Evolutionary conservation across 1,140 invertebrate genomes (phyloP).

Genomic region (Pachypsylla venusta): DNA sequence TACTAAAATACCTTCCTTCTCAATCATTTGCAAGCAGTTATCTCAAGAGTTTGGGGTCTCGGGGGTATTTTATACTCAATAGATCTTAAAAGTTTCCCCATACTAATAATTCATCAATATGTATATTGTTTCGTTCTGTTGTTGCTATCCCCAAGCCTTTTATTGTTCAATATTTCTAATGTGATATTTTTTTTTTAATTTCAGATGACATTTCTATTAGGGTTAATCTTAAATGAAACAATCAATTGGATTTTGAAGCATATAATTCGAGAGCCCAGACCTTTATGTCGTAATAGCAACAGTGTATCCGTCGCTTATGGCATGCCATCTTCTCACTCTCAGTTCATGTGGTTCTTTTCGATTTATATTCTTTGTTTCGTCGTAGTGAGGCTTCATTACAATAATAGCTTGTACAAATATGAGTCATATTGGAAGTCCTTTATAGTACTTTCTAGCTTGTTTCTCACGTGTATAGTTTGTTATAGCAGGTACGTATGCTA

Average conservation of each 20-base stretch:
- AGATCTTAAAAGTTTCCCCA: too few species aligned
- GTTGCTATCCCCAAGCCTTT: too few species aligned
- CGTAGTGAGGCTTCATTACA: constrained; percentile 50
- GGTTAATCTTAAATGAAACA: constrained; percentile 60
- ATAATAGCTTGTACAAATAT: constrained; percentile 3
- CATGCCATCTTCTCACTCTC: constrained; percentile 85
- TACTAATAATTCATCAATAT: too few species aligned
- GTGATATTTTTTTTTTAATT: constrained; percentile 27
- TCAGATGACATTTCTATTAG: constrained; percentile 72
- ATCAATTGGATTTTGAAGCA: constrained; percentile 72
- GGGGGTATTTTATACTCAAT: too few species aligned
- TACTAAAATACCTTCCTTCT: too few species aligned
- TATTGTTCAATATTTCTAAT: too few species aligned
- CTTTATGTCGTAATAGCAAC: constrained; percentile 41
- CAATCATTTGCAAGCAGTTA: too few species aligned
- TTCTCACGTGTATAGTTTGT: constrained; percentile 44
- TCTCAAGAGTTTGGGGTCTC: too few species aligned
- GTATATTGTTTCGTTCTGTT: too few species aligned
- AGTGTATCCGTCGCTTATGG: constrained; percentile 69
- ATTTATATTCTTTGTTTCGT: constrained; percentile 74
- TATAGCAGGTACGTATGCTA: constrained; percentile 36
- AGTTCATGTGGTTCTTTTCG: constrained; percentile 87
- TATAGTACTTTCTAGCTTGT: constrained; percentile 44
- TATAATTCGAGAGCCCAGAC: constrained; percentile 62
- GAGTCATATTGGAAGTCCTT: constrained; percentile 41